Base-by-base conservation (phyloP, 2,888 invertebrate species). In the Parapristionchus giblindavisi region DNA sequence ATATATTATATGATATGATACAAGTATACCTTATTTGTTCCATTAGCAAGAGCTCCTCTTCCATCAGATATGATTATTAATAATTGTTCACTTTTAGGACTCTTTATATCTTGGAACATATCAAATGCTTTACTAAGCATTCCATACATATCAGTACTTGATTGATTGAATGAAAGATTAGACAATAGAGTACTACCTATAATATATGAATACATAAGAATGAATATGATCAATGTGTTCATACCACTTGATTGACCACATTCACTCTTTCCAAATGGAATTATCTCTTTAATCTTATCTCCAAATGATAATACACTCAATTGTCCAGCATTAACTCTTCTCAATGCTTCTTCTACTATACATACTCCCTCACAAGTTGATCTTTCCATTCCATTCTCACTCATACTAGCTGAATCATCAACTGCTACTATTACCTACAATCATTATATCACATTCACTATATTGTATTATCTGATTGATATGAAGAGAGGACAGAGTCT, bases 11-110 rank as follows among this genome's bases (percentile, higher is more conserved):
- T 24, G 40, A 38, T 24, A 38, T 2, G 38, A 36, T 27, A 21
- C 8, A 2, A 14, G 14, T 24, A 54, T 2, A 97, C 93, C 77
- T 90, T 91, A 0, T 92, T 92, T 84, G 92, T 92, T 0, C 96
- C 96, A 78, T 90, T 90, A 87, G 95, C 94, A 89, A 93, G 94
- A 80, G 97, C 92, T 1, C 96, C 96, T 56, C 96, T 91, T 0
- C 98, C 99, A 89, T 99, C 99, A 51, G 97, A 95, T 3, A 99
- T 92, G 14, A 99, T 92, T 24, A 99, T 91, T 80, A 99, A 89
- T 56, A 99, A 89, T 89, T 95, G 95, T 0, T 95, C 93, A 56
- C 81, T 80, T 58, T 76, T 80, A 1, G 78, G 48, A 21, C 80
- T 81, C 51, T 73, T 43, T 3, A 79, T 77, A 27, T 79, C 81